phyloP scores from a whole-genome alignment of 2,113 vertebrate species.

The Cygnus atratus region DNA sequence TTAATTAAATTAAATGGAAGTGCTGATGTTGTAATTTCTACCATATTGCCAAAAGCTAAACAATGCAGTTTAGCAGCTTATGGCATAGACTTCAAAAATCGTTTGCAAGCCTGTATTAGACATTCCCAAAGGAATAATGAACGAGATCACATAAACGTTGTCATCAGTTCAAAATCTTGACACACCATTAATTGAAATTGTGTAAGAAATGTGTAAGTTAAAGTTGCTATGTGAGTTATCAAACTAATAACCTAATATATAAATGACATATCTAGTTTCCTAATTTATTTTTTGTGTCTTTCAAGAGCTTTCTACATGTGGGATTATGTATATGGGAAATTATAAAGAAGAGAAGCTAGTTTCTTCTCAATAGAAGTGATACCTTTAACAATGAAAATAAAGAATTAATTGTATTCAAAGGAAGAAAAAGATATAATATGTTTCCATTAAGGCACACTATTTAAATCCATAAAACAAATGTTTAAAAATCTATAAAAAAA shows the following conservation, averaged over 20 bases:
- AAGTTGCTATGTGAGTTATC: neutral
- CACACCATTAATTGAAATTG: neutral
- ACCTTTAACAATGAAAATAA: neutral
- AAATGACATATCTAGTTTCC: neutral
- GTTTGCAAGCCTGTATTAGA: neutral
- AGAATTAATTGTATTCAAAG: neutral
- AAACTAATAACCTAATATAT: neutral
- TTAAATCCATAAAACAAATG: neutral
- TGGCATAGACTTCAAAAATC: neutral
- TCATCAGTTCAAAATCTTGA: neutral
- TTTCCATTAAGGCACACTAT: neutral
- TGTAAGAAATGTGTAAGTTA: neutral
- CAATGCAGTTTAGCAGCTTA: neutral
- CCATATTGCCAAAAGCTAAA: neutral
- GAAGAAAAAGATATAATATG: neutral
- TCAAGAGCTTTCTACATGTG: neutral
- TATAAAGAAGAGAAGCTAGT: neutral
- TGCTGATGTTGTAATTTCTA: neutral
- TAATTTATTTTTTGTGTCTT: neutral
- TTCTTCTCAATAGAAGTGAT: neutral
- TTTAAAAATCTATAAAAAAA: neutral
- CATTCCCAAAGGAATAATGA: conserved; percentile 14
- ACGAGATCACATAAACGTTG: neutral
- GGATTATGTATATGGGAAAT: neutral
- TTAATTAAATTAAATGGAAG: neutral